These are phyloP conservation scores for Ceyx melanurus DNA, from an alignment of 2,113 vertebrate species.

Conservation along the genomic window DNA sequence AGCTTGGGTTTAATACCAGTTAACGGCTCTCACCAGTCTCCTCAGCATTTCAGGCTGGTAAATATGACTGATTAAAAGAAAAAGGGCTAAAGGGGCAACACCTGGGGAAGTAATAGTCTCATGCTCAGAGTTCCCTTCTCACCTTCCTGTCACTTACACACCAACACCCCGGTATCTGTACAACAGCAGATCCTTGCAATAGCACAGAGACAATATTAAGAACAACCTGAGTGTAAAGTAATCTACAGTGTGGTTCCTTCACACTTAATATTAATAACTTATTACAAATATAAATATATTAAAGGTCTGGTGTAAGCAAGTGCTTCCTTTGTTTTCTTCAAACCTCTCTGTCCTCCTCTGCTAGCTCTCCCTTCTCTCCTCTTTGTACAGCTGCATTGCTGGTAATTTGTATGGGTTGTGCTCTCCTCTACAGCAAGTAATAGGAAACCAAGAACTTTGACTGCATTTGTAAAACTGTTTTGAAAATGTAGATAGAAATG, in stretches of 20 bases:
- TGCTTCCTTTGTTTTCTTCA: not conserved
- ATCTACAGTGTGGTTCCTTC: not conserved
- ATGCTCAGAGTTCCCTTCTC: not conserved
- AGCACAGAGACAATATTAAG: not conserved
- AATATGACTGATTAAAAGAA: not conserved
- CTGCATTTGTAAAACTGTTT: not conserved
- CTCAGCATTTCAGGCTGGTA: not conserved
- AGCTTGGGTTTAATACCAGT: not conserved
- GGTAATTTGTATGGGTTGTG: not conserved
- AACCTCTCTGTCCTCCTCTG: not conserved
- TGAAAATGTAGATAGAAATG: not conserved
- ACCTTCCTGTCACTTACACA: not conserved
- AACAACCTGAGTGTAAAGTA: not conserved
- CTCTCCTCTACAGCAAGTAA: not conserved
- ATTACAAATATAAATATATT: not conserved
- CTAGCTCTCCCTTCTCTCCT: not conserved
- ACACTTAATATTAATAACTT: not conserved
- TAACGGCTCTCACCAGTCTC: not conserved
- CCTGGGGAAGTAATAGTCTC: not conserved
- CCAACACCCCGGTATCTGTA: accelerated
- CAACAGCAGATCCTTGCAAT: not conserved
- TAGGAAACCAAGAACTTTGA: not conserved
- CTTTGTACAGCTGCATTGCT: not conserved
- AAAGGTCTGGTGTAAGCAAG: not conserved
- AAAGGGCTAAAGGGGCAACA: not conserved